Conservation (phyloP, 2,888 invertebrate species). For the Cantharis rustica region DNA sequence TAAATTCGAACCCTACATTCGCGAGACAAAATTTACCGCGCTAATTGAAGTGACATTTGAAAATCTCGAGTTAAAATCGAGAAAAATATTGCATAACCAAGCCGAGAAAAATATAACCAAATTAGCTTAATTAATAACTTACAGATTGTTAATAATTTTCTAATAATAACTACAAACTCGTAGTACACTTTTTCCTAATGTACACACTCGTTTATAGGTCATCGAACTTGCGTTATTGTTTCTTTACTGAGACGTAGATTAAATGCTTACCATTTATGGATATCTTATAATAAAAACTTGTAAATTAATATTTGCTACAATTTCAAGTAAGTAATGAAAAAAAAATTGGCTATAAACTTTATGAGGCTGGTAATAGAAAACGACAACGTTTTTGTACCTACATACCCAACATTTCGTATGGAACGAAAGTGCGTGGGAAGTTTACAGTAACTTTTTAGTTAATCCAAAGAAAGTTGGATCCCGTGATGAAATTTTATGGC, state of each 20-base stretch:
- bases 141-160: not conserved
- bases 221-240: not conserved
- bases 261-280: slow-evolving; percentile 7
- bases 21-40: not conserved
- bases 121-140: not conserved
- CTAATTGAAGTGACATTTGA: not conserved
- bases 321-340: not conserved
- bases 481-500: no score
- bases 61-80: not conserved
- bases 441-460: not conserved
- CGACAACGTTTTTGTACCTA: not conserved
- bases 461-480: no score
- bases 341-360: not conserved
- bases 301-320: slow-evolving; percentile 8
- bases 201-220: not conserved
- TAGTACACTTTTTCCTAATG: not conserved
- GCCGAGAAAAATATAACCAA: not conserved
- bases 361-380: not conserved
- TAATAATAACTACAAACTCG: not conserved
- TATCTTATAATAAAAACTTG: slow-evolving; percentile 9
- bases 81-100: not conserved
- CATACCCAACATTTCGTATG: not conserved
- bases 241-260: not conserved
- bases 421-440: not conserved
- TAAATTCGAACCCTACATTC: not conserved